Base-by-base conservation (phyloP, 2,888 invertebrate genomes). In the Dastarcus helophoroides region DNA sequence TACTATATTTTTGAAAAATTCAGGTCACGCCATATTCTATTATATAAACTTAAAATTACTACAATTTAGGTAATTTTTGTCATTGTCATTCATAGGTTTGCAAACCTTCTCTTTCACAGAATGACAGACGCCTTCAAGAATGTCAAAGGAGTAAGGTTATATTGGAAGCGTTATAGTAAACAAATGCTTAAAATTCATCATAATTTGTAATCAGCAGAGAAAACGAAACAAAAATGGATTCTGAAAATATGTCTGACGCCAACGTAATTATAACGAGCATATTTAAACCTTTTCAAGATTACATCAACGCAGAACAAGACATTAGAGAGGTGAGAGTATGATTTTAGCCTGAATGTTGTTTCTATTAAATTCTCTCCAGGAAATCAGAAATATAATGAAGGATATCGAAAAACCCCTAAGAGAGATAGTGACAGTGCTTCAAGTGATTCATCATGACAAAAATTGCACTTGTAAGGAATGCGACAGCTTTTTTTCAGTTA, bases 391-490 rank as follows among this genome's bases (percentile, higher is more conserved):
- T 25, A 68, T 72, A 31, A 77, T 81, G 28, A 75, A 74, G 50
- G 80, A 84, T 47, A 70, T 89, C 25, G 89, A 90, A 46, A 81
- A 82, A 47, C 65, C 71, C 37, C 73, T 79, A 0, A 69, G 89
- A 32, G 83, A 86, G 58, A 79, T 84, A 14, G 67, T 77, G n/a
- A 83, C 83, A 13, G 63, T 73, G 11, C 62, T 91, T 15, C 89
- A 90, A 65, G 69, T 79, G 12, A 85, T 91, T 39, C 91, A 93
- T 50, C 78, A 80, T 44, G 65, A 67, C 29, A 62, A 63, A 41
- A 72, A 72, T 39, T 66, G 73, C 33, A 69, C 6, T 6, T 17
- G 19, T 6, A n/a, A 7, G 19, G 6, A 17, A n/a, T 17, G n/a
- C n/a, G n/a, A 33, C 26, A 24, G 22, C 10, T 9, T 9, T 10